Conservation (phyloP, 2,888 invertebrate genomes). For the Oligia fasciuncula region DNA sequence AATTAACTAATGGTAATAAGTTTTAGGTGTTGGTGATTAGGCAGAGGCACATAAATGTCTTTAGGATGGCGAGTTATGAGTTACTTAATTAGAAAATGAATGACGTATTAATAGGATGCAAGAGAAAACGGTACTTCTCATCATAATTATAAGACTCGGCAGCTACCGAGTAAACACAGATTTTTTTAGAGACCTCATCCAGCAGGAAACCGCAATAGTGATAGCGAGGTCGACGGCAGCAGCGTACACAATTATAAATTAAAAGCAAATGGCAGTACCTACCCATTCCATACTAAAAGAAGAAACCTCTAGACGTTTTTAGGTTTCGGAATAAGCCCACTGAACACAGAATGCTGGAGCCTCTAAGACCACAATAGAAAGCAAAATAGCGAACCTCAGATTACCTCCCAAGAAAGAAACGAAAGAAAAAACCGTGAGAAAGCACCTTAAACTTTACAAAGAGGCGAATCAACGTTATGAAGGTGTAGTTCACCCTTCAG, state of each 20-base stretch:
- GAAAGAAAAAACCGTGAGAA: constrained; percentile 53
- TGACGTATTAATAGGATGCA: neutral
- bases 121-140: neutral
- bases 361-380: neutral
- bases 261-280: neutral
- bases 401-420: neutral
- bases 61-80: neutral
- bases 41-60: neutral
- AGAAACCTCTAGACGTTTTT: neutral
- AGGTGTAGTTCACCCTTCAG: constrained; percentile 60
- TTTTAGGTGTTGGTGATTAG: constrained; percentile 19
- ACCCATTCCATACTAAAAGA: neutral
- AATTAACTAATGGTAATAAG: constrained; percentile 33
- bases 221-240: neutral
- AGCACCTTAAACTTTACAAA: constrained; percentile 43
- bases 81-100: neutral
- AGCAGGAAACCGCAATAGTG: too few relatives aligned
- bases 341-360: neutral
- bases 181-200: neutral
- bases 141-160: neutral
- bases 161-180: neutral
- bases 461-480: constrained; percentile 58
- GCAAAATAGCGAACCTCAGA: neutral
- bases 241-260: neutral
- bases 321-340: neutral